Conservation (phyloP, 1,140 invertebrate species). For the Littorina saxatilis region DNA sequence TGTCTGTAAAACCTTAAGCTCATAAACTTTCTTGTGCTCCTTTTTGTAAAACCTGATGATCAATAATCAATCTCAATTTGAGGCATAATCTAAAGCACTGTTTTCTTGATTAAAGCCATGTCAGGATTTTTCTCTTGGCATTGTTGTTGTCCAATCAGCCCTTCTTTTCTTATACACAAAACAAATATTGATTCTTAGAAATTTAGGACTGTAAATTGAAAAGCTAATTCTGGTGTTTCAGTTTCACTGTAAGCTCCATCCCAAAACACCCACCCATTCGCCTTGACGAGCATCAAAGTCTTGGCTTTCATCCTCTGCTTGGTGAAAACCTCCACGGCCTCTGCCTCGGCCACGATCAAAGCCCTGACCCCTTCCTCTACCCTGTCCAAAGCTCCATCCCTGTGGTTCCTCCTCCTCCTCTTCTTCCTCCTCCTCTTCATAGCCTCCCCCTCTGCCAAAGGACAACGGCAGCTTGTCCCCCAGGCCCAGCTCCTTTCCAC, state of each 20-base stretch:
- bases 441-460: slow-evolving; percentile 5
- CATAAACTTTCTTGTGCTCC: no score
- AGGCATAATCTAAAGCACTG: no score
- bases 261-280: not conserved
- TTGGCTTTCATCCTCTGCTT: slow-evolving; percentile 7
- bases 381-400: not conserved
- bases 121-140: no score
- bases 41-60: no score
- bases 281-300: not conserved
- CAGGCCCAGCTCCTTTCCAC: slow-evolving; percentile 5
- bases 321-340: slow-evolving; percentile 26
- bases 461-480: slow-evolving; percentile 3
- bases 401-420: slow-evolving; percentile 9
- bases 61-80: no score
- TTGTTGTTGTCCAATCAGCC: no score
- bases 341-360: slow-evolving; percentile 10
- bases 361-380: slow-evolving; percentile 9
- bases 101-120: no score
- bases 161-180: no score
- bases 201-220: no score
- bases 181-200: no score
- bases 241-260: not conserved
- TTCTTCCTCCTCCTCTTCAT: not conserved
- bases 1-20: no score
- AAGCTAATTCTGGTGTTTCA: no score